These are phyloP conservation scores for Enteromius paludinosus DNA, from an alignment of 2,797 vertebrate species.

Conservation along the genomic window DNA sequence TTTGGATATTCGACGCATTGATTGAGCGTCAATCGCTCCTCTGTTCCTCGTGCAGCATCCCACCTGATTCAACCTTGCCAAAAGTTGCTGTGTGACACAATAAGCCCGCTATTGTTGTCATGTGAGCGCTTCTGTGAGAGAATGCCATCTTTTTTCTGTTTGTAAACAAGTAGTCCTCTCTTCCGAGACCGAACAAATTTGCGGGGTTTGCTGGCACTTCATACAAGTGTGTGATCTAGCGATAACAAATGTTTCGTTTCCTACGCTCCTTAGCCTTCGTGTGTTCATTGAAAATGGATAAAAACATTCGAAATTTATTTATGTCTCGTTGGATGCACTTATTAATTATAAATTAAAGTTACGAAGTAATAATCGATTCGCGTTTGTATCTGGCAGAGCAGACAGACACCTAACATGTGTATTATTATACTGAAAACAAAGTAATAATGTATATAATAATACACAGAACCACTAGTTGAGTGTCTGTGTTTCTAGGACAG, in stretches of 20 bases:
- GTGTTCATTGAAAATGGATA: neutral
- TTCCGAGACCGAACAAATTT: constrained; percentile 15
- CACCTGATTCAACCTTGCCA: constrained; percentile 29
- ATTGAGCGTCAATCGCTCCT: neutral
- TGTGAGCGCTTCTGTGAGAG: constrained; percentile 37
- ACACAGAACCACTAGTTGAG: neutral
- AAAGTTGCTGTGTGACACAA: constrained; percentile 16
- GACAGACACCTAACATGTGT: too few relatives aligned
- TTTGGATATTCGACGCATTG: neutral
- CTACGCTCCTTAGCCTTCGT: neutral
- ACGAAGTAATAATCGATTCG: neutral
- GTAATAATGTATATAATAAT: neutral
- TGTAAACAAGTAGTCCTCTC: constrained; percentile 48
- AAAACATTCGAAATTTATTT: neutral
- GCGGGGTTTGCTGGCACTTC: constrained; percentile 16
- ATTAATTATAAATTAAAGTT: neutral
- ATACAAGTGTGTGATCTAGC: constrained; percentile 15
- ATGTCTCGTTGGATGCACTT: neutral
- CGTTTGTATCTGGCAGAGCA: neutral
- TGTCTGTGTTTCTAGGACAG: neutral
- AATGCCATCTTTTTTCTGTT: constrained; percentile 21
- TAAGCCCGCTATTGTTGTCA: constrained; percentile 43
- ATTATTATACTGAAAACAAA: neutral
- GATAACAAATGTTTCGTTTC: constrained; percentile 18
- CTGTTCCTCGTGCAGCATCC: constrained; percentile 32